phyloP scores from a whole-genome alignment of 1,140 invertebrate species.

The Piezodorus guildinii region DNA sequence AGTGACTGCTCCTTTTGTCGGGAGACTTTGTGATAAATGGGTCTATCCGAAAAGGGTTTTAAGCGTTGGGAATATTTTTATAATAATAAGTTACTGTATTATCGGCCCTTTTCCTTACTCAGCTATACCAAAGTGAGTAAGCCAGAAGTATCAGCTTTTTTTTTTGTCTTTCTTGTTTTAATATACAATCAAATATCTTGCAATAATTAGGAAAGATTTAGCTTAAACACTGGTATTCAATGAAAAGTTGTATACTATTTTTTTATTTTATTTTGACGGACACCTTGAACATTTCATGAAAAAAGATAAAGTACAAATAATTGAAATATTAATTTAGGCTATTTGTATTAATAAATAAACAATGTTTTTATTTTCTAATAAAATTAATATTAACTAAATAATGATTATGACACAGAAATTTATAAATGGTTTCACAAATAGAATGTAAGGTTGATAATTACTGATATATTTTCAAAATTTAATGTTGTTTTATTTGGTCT shows the following conservation, averaged over 20 bases:
- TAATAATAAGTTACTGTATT: conserved; percentile 34
- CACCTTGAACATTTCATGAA: too few species aligned
- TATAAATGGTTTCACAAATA: not conserved
- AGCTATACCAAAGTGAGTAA: conserved; percentile 28
- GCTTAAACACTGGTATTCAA: too few species aligned
- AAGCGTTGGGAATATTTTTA: conserved; percentile 32
- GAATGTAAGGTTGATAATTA: too few species aligned
- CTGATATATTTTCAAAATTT: too few species aligned
- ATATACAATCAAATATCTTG: not conserved
- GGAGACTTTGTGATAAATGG: conserved; percentile 33
- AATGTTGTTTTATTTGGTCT: not conserved
- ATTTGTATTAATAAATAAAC: too few species aligned
- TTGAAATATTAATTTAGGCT: too few species aligned
- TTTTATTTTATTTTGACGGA: too few species aligned
- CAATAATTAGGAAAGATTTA: not conserved
- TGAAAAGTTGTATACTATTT: too few species aligned
- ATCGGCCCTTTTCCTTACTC: conserved; percentile 37
- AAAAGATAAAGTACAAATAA: too few species aligned
- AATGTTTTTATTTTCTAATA: too few species aligned
- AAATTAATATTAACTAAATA: too few species aligned
- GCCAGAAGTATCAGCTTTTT: not conserved
- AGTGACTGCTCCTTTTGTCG: conserved; percentile 39
- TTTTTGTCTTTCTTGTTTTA: not conserved
- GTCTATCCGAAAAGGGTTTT: conserved; percentile 30
- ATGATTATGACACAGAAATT: not conserved